These are phyloP conservation scores for Gymnarchus niloticus DNA, from an alignment of 2,113 vertebrate genomes.

Conservation along the genomic window DNA sequence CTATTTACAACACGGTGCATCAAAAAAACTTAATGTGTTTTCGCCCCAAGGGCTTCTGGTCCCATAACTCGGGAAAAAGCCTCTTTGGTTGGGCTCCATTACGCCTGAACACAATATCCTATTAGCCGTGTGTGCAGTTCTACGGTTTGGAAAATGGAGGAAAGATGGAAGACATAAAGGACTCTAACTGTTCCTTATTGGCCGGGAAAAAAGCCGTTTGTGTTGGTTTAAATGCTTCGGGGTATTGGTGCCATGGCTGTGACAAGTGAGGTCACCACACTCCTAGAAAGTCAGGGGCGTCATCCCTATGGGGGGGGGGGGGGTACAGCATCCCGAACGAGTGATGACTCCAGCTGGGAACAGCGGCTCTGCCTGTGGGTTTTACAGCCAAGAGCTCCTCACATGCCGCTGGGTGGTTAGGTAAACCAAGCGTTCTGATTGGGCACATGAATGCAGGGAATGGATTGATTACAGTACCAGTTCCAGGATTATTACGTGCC, in stretches of 20 bases:
- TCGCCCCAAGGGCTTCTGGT: conserved; percentile 61
- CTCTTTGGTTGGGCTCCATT: conserved; percentile 59
- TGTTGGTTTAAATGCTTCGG: conserved; percentile 45
- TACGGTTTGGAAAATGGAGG: neutral
- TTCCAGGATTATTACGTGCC: neutral
- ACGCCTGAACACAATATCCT: conserved; percentile 54
- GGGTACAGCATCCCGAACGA: neutral
- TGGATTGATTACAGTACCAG: neutral
- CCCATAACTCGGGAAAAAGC: conserved; percentile 51
- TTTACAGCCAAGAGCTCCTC: neutral
- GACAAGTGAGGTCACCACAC: conserved; percentile 54
- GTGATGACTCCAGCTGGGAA: neutral
- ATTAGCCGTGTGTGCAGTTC: conserved; percentile 40
- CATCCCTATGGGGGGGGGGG: neutral
- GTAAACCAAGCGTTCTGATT: neutral
- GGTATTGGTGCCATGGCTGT: conserved; percentile 49
- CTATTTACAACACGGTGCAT: conserved; percentile 64
- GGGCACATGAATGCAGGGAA: neutral
- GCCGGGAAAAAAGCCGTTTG: conserved; percentile 38
- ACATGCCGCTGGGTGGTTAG: neutral
- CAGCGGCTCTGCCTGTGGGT: neutral
- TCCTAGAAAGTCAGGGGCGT: conserved; percentile 38
- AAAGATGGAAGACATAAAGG: neutral
- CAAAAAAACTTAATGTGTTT: conserved; percentile 70
- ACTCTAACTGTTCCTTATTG: conserved; percentile 42